Conservation (phyloP, 2,113 vertebrate genomes). For the Nannospalax galili region DNA sequence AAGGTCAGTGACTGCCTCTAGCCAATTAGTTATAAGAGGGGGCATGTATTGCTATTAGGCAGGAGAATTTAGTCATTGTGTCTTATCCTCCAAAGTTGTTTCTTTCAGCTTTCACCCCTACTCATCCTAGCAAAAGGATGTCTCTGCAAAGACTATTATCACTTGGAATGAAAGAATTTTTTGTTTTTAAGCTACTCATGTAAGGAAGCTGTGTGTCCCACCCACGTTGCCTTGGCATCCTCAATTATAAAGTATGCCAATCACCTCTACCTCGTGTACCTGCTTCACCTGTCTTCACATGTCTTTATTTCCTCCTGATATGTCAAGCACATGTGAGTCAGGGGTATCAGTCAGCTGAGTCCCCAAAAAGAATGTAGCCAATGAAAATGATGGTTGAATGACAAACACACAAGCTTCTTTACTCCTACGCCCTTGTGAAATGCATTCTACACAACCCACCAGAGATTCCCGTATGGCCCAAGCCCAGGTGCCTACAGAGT, state of each 20-base stretch:
- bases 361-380: neutral
- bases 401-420: neutral
- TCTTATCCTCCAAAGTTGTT: neutral
- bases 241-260: neutral
- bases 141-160: neutral
- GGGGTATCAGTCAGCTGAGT: neutral
- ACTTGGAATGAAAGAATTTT: neutral
- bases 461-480: neutral
- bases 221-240: neutral
- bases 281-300: neutral
- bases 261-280: neutral
- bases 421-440: neutral
- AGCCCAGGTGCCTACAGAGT: neutral
- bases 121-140: neutral
- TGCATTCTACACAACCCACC: neutral
- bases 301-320: neutral
- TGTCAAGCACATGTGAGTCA: neutral
- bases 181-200: neutral
- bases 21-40: neutral
- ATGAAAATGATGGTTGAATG: neutral
- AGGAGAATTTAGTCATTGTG: neutral
- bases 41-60: neutral
- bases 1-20: neutral
- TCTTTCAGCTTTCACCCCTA: neutral
- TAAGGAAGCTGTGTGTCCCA: neutral